These are phyloP conservation scores for Onychostoma macrolepis DNA, from an alignment of 2,113 vertebrate genomes.

Conservation along the genomic window DNA sequence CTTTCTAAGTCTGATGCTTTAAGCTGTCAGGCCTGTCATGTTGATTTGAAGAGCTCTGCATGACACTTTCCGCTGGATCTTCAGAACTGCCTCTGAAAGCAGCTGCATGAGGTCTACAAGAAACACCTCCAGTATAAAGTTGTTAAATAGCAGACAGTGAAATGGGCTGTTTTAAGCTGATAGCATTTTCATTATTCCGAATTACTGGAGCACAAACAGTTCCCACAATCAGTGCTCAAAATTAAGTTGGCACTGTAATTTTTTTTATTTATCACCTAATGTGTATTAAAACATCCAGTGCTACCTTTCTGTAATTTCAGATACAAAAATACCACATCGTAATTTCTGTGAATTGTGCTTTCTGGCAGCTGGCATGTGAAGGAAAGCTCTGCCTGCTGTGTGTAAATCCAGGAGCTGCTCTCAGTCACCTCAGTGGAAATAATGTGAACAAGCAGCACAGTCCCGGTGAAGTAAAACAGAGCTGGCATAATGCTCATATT, in stretches of 20 bases:
- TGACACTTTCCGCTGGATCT: neutral
- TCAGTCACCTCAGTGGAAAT: conserved; percentile 34
- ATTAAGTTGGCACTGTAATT: neutral
- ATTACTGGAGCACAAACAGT: neutral
- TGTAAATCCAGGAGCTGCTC: conserved; percentile 1
- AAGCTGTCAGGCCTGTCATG: conserved; percentile 15
- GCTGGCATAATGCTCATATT: conserved; percentile 18
- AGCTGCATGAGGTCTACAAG: neutral
- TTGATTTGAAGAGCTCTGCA: neutral
- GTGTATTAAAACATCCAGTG: neutral
- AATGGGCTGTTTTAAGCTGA: neutral
- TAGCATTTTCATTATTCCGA: neutral
- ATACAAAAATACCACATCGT: neutral
- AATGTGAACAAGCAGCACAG: neutral
- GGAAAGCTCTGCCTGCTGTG: conserved; percentile 28
- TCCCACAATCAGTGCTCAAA: neutral
- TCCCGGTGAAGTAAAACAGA: neutral
- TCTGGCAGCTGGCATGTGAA: conserved; percentile 12
- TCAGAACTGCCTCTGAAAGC: neutral
- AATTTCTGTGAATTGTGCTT: conserved; percentile 8
- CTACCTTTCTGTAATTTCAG: neutral
- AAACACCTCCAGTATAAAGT: neutral
- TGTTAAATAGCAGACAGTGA: neutral
- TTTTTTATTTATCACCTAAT: neutral
- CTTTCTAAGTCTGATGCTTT: neutral